Evolutionary conservation across 2,888 invertebrate species (phyloP).

Genomic region (Acleris laterana): DNA sequence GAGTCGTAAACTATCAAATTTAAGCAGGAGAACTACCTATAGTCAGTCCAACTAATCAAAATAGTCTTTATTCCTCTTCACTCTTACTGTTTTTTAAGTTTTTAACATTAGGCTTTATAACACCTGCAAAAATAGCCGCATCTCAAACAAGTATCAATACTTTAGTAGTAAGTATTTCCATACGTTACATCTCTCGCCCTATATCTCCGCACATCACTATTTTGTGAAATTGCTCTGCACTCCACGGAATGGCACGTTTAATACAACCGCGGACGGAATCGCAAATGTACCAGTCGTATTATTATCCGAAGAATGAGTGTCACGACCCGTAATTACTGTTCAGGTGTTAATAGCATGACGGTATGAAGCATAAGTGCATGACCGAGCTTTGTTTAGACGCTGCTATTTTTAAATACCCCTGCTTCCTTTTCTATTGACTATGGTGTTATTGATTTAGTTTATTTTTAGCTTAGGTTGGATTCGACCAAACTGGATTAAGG

Average conservation of each 20-base stretch:
- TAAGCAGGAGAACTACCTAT: too few species aligned
- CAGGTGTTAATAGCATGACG: slow-evolving; percentile 44
- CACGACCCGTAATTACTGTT: slow-evolving; percentile 51
- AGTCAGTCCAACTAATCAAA: too few species aligned
- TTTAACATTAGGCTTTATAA: too few species aligned
- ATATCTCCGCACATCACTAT: slow-evolving; percentile 25
- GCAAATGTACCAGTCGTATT: slow-evolving; percentile 57
- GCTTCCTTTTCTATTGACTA: not conserved
- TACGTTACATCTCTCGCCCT: too few species aligned
- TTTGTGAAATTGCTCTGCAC: slow-evolving; percentile 53
- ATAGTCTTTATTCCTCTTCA: too few species aligned
- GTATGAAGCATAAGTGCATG: slow-evolving; percentile 25
- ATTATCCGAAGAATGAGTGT: slow-evolving; percentile 52
- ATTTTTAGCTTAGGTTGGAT: slow-evolving; percentile 10
- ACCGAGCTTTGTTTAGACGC: slow-evolving; percentile 18
- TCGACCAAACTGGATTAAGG: too few species aligned
- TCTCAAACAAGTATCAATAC: too few species aligned
- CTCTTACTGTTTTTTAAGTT: too few species aligned
- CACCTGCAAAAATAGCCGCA: too few species aligned
- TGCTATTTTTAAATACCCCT: slow-evolving; percentile 19
- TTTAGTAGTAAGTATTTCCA: too few species aligned
- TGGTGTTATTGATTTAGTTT: not conserved
- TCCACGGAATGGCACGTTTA: slow-evolving; percentile 63
- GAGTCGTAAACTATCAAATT: too few species aligned
- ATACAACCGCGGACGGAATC: slow-evolving; percentile 60